phyloP scores from a whole-genome alignment of 2,888 invertebrate genomes.

The Dicyrtoma fusca region DNA sequence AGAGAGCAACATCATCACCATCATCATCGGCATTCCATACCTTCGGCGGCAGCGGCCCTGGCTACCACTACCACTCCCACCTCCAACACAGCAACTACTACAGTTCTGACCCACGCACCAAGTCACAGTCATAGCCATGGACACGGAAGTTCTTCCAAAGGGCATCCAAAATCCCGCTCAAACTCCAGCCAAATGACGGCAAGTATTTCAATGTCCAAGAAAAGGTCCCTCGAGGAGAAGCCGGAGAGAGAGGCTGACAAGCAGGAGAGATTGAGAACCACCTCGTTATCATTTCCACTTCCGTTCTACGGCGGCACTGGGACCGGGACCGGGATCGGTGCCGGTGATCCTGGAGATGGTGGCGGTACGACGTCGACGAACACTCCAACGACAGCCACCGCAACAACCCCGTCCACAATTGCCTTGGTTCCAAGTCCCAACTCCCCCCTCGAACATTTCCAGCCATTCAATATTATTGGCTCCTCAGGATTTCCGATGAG shows the following conservation, averaged over 20 bases:
- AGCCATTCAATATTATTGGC: background rate
- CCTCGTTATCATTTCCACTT: background rate
- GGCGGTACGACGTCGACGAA: slow-evolving; percentile 17
- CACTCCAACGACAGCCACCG: slow-evolving; percentile 14
- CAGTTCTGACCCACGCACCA: no score
- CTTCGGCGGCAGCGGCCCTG: slow-evolving; percentile 20
- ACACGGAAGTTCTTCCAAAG: no score
- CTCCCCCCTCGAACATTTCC: background rate
- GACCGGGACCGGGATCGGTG: background rate
- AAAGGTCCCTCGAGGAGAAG: background rate
- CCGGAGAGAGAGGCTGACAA: background rate
- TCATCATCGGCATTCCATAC: slow-evolving; percentile 39
- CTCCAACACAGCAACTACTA: slow-evolving; percentile 3
- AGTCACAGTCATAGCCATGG: no score
- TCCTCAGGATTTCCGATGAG: background rate
- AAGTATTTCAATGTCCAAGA: background rate
- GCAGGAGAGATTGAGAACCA: background rate
- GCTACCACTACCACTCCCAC: background rate
- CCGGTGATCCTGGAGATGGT: slow-evolving; percentile 3
- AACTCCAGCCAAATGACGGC: background rate
- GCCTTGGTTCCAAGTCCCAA: slow-evolving; percentile 25
- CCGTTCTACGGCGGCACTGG: background rate
- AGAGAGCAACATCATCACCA: slow-evolving; percentile 21
- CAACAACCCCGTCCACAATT: slow-evolving; percentile 26
- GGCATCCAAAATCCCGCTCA: no score